Evolutionary conservation across 2,797 vertebrate genomes (phyloP).

Genomic region (Lutjanus argentimaculatus): DNA sequence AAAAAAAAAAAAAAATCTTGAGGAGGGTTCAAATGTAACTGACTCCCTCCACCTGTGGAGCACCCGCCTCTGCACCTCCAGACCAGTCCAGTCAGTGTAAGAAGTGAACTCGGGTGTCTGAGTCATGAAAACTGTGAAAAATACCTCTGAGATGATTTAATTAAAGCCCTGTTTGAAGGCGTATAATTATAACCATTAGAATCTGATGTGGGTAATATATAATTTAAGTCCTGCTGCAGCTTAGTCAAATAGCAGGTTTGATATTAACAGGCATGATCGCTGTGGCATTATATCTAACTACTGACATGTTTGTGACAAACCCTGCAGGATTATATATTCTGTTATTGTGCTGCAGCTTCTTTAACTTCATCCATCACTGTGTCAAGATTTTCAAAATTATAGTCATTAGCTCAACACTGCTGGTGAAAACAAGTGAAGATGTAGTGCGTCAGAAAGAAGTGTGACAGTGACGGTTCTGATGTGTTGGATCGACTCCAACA

Average conservation of each 20-base stretch:
- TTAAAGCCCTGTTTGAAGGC: neutral
- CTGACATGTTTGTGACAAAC: neutral
- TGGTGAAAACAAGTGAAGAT: neutral
- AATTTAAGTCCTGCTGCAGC: neutral
- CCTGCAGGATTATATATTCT: neutral
- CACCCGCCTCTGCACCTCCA: neutral
- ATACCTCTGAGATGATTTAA: neutral
- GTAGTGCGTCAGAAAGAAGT: neutral
- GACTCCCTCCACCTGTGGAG: neutral
- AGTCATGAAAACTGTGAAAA: constrained; percentile 1
- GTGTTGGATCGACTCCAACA: neutral
- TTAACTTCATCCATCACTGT: neutral
- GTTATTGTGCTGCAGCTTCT: neutral
- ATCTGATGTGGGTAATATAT: constrained; percentile 4
- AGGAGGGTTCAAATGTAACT: neutral
- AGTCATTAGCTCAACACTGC: neutral
- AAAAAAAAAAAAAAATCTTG: neutral
- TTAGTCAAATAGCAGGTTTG: neutral
- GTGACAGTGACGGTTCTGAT: neutral
- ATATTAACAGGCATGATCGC: neutral
- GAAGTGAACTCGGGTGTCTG: neutral
- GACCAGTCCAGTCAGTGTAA: neutral
- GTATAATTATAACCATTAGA: constrained; percentile 7
- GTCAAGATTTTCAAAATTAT: neutral
- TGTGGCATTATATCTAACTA: neutral